Percentiles rank a stretch among this genome's conserved stretches.
phyloP scores from a whole-genome alignment of 1,140 invertebrate species.

The Temnothorax curvispinosus region DNA sequence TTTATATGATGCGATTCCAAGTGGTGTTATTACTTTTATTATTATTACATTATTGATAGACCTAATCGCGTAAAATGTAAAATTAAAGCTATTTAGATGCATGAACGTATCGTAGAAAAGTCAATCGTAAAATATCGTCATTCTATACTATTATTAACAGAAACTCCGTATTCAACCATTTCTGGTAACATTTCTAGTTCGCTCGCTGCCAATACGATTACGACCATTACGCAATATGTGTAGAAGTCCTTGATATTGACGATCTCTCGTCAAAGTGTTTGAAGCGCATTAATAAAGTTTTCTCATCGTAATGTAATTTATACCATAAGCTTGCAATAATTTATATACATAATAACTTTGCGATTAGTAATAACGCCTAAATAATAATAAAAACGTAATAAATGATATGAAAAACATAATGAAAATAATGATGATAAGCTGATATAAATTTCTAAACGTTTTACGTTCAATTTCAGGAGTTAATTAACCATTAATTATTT shows the following conservation, averaged over 20 bases:
- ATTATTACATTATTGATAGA: not conserved
- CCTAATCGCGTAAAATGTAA: not conserved
- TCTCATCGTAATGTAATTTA: not conserved
- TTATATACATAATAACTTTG: not conserved
- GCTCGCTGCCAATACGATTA: not conserved
- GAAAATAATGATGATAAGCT: too few relatives aligned
- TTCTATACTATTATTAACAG: not conserved
- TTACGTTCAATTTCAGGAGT: too few relatives aligned
- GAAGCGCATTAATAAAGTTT: not conserved
- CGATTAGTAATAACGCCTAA: not conserved
- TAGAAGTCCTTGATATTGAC: not conserved
- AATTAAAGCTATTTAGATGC: not conserved
- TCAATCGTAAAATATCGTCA: not conserved
- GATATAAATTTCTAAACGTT: too few relatives aligned
- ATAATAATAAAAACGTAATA: not conserved
- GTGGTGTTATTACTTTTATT: not conserved
- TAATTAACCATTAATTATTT: too few relatives aligned
- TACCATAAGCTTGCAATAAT: not conserved
- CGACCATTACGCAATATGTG: not conserved
- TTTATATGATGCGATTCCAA: not conserved
- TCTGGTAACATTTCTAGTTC: not conserved
- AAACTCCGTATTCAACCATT: not conserved
- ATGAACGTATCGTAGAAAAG: not conserved
- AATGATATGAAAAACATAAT: too few relatives aligned
- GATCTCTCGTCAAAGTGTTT: not conserved